Percentiles rank a stretch among this genome's conserved stretches.
Evolutionary conservation across 2,888 invertebrate species (phyloP).

Genomic region (Acrobasis repandana): DNA sequence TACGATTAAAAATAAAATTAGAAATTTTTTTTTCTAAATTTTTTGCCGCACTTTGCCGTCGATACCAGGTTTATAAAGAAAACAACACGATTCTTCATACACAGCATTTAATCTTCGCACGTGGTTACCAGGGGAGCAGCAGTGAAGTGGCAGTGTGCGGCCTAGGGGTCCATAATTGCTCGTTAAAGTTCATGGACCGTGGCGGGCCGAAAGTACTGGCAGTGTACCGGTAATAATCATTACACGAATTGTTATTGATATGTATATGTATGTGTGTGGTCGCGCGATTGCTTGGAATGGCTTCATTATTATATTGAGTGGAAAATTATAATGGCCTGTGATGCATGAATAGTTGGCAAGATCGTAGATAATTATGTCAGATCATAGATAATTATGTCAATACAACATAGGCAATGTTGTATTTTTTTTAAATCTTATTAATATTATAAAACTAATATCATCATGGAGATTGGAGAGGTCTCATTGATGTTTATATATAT

Average conservation of each 20-base stretch:
- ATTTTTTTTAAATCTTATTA: too few species aligned
- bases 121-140: slow-evolving; percentile 44
- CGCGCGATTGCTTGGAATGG: slow-evolving; percentile 28
- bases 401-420: too few species aligned
- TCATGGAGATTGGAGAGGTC: too few species aligned
- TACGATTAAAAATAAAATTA: too few species aligned
- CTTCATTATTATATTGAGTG: slow-evolving; percentile 23
- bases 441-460: too few species aligned
- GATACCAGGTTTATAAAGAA: not conserved
- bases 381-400: too few species aligned
- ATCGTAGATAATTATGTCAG: not conserved
- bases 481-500: too few species aligned
- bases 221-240: slow-evolving; percentile 44
- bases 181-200: slow-evolving; percentile 74
- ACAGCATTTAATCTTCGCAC: slow-evolving; percentile 9
- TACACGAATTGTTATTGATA: slow-evolving; percentile 58
- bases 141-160: slow-evolving; percentile 46
- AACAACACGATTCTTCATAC: not conserved
- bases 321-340: slow-evolving; percentile 6
- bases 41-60: too few species aligned
- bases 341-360: not conserved
- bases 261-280: slow-evolving; percentile 39
- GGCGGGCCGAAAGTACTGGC: slow-evolving; percentile 43
- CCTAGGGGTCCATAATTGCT: slow-evolving; percentile 49
- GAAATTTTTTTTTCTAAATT: too few species aligned